Conservation (phyloP, 2,797 vertebrate species). For the Garrulus glandarius region DNA sequence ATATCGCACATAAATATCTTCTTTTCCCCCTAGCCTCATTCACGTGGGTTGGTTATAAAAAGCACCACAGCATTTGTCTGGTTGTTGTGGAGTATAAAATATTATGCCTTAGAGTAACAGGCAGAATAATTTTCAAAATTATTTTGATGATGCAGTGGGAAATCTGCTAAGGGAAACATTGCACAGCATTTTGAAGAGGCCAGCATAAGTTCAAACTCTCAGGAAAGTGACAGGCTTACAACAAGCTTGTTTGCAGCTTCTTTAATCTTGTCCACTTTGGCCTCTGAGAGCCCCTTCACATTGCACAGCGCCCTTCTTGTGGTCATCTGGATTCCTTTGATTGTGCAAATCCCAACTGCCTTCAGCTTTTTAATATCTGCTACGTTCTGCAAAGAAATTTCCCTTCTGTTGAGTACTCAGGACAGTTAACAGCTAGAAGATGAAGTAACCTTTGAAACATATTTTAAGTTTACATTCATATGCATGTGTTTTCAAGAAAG, state of each 20-base stretch:
- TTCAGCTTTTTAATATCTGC: conserved; percentile 98
- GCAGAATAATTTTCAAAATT: neutral
- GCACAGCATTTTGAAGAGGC: neutral
- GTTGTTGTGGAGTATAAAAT: neutral
- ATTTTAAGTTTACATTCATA: neutral
- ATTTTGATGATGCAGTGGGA: neutral
- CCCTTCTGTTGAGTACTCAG: neutral
- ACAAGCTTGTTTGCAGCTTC: conserved; percentile 96
- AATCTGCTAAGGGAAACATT: neutral
- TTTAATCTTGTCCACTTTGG: conserved; percentile 99
- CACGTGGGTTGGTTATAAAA: neutral
- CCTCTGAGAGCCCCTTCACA: conserved; percentile 95
- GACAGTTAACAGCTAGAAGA: conserved; percentile 3
- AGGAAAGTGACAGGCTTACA: conserved; percentile 73
- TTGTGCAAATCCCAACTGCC: conserved; percentile 92
- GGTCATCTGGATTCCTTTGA: conserved; percentile 98
- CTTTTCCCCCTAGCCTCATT: neutral
- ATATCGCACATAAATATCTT: neutral
- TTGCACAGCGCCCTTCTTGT: conserved; percentile 91
- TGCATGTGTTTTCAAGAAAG: neutral
- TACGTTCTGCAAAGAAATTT: conserved; percentile 82
- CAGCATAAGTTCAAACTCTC: neutral
- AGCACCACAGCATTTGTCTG: neutral
- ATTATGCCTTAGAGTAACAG: neutral
- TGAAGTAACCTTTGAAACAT: neutral